Evolutionary conservation across 2,888 invertebrate genomes (phyloP), one percentile per base, ranked within the genome.

Genomic region (Physocephala rufipes): DNA sequence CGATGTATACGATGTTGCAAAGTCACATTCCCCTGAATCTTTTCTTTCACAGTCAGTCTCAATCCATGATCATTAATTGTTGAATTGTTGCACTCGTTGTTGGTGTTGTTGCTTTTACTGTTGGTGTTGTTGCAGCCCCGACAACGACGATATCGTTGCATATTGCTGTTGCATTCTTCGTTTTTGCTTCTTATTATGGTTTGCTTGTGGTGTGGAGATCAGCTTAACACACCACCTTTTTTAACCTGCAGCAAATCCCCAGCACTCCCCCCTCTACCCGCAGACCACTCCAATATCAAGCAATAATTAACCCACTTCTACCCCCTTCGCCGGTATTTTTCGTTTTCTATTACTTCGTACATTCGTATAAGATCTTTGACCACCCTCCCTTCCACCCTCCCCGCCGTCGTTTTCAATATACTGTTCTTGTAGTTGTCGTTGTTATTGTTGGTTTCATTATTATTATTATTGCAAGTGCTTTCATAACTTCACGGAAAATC

Each of bases 401-500:
- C 62, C 58, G 28, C 61, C n/a, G 13, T 12, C 30, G 5, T 19
- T 55, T 19, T 24, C 26, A 19, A 26, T n/a, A 28, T 69, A 15
- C 12, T 3, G 7, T 45, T 36, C 47, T 15, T 7, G 16, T n/a
- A n/a, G n/a, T n/a, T n/a, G 45, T 30, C 5, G 2, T 45, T 43
- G 28, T 21, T 66, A 15, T 47, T 63, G 21, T 45, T 55, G 55
- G 45, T 53, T 36, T 55, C 63, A 63, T 47, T 43, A 51, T 24
- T 67, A 21, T 67, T 58, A 47, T 68, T 69, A 30, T 30, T 69
- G 53, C 49, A 67, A 73, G 67, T 64, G 58, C 71, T 67, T 72
- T 70, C 70, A 71, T 73, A 71, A 65, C 70, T 71, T 74, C 16
- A 70, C 74, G 76, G 76, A 77, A 76, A 77, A 76, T 75, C 71